Percentiles rank a stretch among this genome's conserved stretches.
Conservation (phyloP, 2,888 invertebrate genomes). For the Polyploca ridens region DNA sequence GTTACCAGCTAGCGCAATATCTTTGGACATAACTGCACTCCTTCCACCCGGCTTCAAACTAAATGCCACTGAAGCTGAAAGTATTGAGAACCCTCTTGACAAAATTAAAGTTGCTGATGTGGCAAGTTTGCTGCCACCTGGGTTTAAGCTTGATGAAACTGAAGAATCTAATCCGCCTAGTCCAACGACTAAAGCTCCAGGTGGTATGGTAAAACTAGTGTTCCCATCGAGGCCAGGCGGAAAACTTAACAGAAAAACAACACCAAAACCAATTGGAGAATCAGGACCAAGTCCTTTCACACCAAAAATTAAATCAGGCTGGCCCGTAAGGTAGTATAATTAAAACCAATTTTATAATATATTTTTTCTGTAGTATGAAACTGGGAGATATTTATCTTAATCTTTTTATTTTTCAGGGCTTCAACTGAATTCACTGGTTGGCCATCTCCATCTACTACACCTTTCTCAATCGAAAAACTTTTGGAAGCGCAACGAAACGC, state of each 20-base stretch:
- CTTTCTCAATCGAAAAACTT: constrained; percentile 92
- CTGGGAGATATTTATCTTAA: neutral
- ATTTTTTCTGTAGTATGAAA: constrained; percentile 2
- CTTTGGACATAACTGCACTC: constrained; percentile 85
- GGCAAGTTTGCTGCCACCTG: constrained; percentile 86
- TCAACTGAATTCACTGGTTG: constrained; percentile 96
- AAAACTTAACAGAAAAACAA: constrained; percentile 84
- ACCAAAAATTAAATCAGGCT: constrained; percentile 92
- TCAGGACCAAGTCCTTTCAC: constrained; percentile 75
- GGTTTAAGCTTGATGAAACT: constrained; percentile 75
- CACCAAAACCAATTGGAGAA: constrained; percentile 74
- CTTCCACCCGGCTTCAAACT: constrained; percentile 86
- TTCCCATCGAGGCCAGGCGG: constrained; percentile 92
- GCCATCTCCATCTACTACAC: constrained; percentile 95
- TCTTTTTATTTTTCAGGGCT: constrained; percentile 80
- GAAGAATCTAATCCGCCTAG: constrained; percentile 47
- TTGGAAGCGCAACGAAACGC: constrained; percentile 87
- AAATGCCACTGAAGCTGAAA: constrained; percentile 53
- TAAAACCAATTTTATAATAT: neutral
- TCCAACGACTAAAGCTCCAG: constrained; percentile 70
- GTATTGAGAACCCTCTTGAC: constrained; percentile 41
- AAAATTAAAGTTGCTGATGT: constrained; percentile 78
- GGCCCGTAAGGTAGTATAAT: constrained; percentile 89
- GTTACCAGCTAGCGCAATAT: constrained; percentile 50
- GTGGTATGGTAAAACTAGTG: constrained; percentile 86